Evolutionary conservation across 1,140 invertebrate species (phyloP).

Genomic region (Papilio aristodemus): DNA sequence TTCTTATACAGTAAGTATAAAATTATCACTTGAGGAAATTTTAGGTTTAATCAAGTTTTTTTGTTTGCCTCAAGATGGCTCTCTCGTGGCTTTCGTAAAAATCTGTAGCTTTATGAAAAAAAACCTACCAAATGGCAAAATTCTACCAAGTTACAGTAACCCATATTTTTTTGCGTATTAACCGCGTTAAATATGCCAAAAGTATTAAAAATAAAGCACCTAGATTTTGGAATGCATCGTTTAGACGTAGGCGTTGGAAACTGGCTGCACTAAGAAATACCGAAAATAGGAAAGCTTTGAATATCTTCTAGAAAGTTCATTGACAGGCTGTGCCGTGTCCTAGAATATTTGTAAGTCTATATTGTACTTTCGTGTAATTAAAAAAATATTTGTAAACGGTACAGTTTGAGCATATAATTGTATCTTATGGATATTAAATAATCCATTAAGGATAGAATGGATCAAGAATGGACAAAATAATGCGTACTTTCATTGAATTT

Average conservation of each 20-base stretch:
- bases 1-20: too few species aligned
- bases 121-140: not conserved
- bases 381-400: not conserved
- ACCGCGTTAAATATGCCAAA: slow-evolving; percentile 44
- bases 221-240: slow-evolving; percentile 28
- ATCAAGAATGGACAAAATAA: not conserved
- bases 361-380: not conserved
- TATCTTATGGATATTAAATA: not conserved
- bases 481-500: too few species aligned
- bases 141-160: not conserved
- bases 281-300: slow-evolving; percentile 41
- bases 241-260: slow-evolving; percentile 34
- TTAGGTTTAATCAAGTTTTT: too few species aligned
- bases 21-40: too few species aligned
- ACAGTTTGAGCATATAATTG: slow-evolving; percentile 7
- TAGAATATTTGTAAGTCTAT: slow-evolving; percentile 30
- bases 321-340: slow-evolving; percentile 28
- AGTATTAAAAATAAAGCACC: slow-evolving; percentile 30
- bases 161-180: not conserved
- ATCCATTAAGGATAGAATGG: not conserved
- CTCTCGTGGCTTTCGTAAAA: too few species aligned
- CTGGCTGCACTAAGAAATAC: slow-evolving; percentile 63
- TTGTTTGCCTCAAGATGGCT: too few species aligned
- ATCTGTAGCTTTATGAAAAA: too few species aligned
- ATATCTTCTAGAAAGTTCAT: slow-evolving; percentile 29